Base-by-base conservation (phyloP, 1,140 invertebrate species). In the Yoshiicerus persimilis region DNA sequence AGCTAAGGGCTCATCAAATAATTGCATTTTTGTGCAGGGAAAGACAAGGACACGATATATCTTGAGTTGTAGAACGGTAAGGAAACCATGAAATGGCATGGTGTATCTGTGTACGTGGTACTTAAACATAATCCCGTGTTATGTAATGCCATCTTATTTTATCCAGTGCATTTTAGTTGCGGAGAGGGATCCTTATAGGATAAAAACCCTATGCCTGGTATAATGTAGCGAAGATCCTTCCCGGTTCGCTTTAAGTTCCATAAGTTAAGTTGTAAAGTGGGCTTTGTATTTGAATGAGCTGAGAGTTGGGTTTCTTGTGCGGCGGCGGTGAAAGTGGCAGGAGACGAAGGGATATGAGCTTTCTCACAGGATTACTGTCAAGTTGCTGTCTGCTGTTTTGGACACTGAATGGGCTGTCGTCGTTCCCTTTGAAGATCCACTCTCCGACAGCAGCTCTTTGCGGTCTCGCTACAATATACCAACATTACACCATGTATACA, bases 341-440 rank as follows among this genome's bases (percentile, higher is more conserved):
- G 34, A 32, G 75, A 80, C 75, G 32, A 34, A 80, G 27, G 75
- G n/a, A 38, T 80, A 80, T 38, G 34, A 36, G 75, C 32, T 34
- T 80, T 80, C 75, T 80, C 75, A 80, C 75, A 80, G 75, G 75
- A 80, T 80, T 80, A 80, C 75, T 80, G 75, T 80, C 75, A 80
- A 80, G 30, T 80, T 38, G 32, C 75, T 36, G 75, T 80, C 75
- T 80, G 30, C 75, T 80, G 75, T 38, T 80, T 80, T 80, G 16
- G 75, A 80, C 75, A 80, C 20, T n/a, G 20, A 80, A 80, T 80
- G 32, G 30, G 30, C 32, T 80, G 75, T 80, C 75, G 32, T 36
- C 20, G 75, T 80, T 80, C 75, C 75, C 16, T 80, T 80, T 80
- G 32, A 80, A 36, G 30, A 80, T 80, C 75, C 34, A 80, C 75